Percentiles rank a stretch among this genome's conserved stretches.
Conservation (phyloP, 2,888 invertebrate genomes). For the Tuberolachnus salignus region DNA sequence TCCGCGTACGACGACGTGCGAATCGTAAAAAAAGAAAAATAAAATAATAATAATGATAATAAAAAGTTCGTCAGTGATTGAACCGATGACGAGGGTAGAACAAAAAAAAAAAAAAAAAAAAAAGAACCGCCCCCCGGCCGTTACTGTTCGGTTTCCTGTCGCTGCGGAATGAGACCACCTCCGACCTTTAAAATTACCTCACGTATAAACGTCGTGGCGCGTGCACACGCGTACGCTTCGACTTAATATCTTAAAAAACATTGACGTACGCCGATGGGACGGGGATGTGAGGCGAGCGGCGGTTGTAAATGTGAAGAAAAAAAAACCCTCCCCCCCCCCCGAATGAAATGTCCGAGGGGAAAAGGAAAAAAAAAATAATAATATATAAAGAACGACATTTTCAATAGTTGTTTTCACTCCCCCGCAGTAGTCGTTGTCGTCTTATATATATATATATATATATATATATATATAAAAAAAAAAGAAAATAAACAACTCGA, state of each 20-base stretch:
- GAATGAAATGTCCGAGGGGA: constrained; percentile 12
- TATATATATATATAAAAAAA: too few species aligned
- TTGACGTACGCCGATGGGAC: neutral
- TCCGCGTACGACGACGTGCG: too few species aligned
- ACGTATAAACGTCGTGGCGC: constrained; percentile 6
- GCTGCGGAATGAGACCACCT: constrained; percentile 18
- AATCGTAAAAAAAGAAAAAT: neutral
- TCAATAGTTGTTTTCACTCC: constrained; percentile 14
- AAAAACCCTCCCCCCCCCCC: too few species aligned
- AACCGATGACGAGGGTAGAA: constrained; percentile 1
- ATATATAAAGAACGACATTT: constrained; percentile 22
- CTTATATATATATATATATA: neutral
- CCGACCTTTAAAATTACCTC: constrained; percentile 48
- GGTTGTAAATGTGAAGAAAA: neutral
- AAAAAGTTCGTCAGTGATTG: constrained; percentile 16
- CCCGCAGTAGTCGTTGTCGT: neutral
- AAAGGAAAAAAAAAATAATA: neutral
- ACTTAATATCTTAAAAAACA: constrained; percentile 43
- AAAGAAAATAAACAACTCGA: neutral
- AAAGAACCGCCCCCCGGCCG: constrained; percentile 12
- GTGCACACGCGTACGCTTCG: neutral
- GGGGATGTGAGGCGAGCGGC: too few species aligned
- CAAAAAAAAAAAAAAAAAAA: neutral
- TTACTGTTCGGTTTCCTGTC: constrained; percentile 31
- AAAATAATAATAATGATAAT: too few species aligned